Conservation (phyloP, 2,113 vertebrate genomes). For the Burhinus oedicnemus region DNA sequence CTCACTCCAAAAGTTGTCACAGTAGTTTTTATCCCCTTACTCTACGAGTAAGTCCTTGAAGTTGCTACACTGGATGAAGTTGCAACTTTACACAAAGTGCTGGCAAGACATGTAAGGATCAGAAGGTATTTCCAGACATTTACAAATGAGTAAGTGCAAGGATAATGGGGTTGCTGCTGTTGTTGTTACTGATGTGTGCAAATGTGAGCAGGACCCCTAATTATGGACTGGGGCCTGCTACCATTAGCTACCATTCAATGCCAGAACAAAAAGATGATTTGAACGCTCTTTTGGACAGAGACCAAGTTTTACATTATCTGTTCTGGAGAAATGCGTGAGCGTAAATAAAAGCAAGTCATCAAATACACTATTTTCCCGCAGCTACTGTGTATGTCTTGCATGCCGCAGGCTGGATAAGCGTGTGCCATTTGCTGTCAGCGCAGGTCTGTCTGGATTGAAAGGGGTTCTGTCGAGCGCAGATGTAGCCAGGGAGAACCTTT, state of each 20-base stretch:
- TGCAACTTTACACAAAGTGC: neutral
- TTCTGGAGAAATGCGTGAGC: rapidly evolving
- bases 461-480: neutral
- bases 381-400: neutral
- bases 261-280: neutral
- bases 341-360: neutral
- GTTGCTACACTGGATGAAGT: neutral
- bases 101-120: neutral
- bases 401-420: neutral
- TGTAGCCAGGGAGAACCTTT: neutral
- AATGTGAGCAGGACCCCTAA: neutral
- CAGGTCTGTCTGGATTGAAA: neutral
- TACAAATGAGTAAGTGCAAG: neutral
- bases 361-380: neutral
- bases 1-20: neutral
- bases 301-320: neutral
- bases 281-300: neutral
- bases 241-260: neutral
- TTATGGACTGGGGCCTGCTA: neutral
- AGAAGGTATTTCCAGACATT: neutral
- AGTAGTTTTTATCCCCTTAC: neutral
- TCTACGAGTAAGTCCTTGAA: neutral
- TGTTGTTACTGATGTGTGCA: neutral
- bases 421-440: neutral
- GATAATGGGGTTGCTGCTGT: neutral